Evolutionary conservation across 2,888 invertebrate species (phyloP), one percentile per base, ranked within the genome.

Genomic region (Orchesellides sinensis): DNA sequence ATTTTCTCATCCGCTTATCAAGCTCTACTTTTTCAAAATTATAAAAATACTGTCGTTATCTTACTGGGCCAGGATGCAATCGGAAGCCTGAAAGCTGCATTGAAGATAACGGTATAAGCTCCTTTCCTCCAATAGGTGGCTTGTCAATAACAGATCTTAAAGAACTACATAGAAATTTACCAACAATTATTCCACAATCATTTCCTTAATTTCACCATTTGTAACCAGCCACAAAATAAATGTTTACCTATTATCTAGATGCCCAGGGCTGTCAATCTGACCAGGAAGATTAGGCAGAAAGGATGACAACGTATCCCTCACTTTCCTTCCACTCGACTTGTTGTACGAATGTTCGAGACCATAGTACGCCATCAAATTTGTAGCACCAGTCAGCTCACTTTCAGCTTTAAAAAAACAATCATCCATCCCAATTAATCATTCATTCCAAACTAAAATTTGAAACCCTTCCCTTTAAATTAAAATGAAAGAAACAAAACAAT

Each of bases 261-360:
- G 91, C 40, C 96, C 98, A 84, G 98, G 97, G 29, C 96, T 95
- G 91, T 98, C 98, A 87, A 98, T 95, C 86, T 97, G 96, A 21
- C 98, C 98, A 69, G 98, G 98, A 75, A 98, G 92, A 90, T 96
- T 96, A 21, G 98, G 98, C 85, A 98, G 92, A 91, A 98, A 98
- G 14, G 98, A 97, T 49, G 98, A 97, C 81, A 98, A 91, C 78
- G 97, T 97, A 90, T 98, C 98, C 90, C 98, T 96, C 17, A 97
- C 93, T 91, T 98, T 98, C 90, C 98, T 97, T 70, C 97, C 98
- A 92, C 96, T 98, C 91, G 98, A 98, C 92, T 98, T 98, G 91
- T 96, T 98, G 91, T 98, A 97, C 21, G 98, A 97, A 91, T 98
- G 98, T 91, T 98, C 98, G 86, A 98, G 92, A 88, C 96, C 96